A percentile compares a stretch with the other conserved stretches of the same genome.
phyloP scores from a whole-genome alignment of 53 echinoderm and acorn worm species.

The Stichopus horrens region DNA sequence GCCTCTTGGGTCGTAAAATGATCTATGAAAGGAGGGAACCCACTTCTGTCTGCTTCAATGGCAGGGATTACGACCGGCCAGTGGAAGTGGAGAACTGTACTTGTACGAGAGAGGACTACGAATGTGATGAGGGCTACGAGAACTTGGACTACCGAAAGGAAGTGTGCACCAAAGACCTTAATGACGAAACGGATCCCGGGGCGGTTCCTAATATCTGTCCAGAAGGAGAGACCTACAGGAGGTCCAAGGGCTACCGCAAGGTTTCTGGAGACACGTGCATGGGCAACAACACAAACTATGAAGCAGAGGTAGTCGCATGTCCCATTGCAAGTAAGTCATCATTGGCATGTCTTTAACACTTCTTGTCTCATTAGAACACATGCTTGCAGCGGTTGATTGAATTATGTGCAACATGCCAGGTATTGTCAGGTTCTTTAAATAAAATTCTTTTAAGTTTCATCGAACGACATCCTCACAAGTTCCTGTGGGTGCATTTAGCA shows the following conservation, averaged over 20 bases:
- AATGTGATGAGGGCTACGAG: constrained; percentile 59
- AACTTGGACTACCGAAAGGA: constrained; percentile 27
- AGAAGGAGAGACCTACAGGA: constrained; percentile 64
- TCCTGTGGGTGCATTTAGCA: too few relatives aligned
- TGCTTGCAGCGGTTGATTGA: too few relatives aligned
- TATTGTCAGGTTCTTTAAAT: too few relatives aligned
- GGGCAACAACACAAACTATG: constrained; percentile 68
- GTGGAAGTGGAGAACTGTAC: constrained; percentile 73
- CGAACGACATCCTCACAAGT: too few relatives aligned
- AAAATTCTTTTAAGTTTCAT: too few relatives aligned
- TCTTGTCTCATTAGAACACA: too few relatives aligned
- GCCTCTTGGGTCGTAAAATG: constrained; percentile 85
- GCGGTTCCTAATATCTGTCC: constrained; percentile 72
- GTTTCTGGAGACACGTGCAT: constrained; percentile 89
- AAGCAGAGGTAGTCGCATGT: constrained; percentile 69
- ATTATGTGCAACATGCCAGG: too few relatives aligned
- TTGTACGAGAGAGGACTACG: constrained; percentile 86
- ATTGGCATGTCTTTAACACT: not conserved
- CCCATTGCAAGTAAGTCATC: constrained; percentile 70
- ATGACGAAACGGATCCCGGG: constrained; percentile 53
- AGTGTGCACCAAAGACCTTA: constrained; percentile 63
- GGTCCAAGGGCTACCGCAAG: constrained; percentile 92
- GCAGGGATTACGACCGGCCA: constrained; percentile 86
- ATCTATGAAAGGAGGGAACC: constrained; percentile 81
- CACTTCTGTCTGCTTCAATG: constrained; percentile 80